phyloP scores from a whole-genome alignment of 2,113 vertebrate genomes.

The Planiliza haematocheilus region DNA sequence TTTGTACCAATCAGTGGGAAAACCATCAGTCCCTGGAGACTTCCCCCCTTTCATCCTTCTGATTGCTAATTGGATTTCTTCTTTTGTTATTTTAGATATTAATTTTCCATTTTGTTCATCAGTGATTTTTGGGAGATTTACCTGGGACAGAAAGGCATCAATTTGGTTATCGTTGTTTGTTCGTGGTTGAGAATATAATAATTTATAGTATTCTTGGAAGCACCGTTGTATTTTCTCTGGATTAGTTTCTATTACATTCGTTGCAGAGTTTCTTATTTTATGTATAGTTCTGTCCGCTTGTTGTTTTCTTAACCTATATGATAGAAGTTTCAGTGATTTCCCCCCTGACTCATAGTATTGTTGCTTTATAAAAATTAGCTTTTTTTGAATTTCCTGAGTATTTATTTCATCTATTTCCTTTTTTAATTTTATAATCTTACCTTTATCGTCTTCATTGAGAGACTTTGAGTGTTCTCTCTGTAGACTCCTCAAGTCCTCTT shows the following conservation, averaged over 20 bases:
- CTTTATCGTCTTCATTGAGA: no score
- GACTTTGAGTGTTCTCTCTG: no score
- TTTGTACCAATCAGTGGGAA: conserved; percentile 6
- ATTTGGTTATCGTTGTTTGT: neutral
- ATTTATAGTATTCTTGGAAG: neutral
- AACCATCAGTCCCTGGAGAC: neutral
- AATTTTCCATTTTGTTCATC: accelerated
- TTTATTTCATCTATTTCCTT: conserved; percentile 1
- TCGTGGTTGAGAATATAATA: neutral
- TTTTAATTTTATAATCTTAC: neutral
- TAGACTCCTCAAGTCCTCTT: no score
- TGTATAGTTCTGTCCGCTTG: no score
- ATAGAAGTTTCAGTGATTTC: no score
- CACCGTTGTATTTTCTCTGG: neutral
- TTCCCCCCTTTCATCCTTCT: neutral
- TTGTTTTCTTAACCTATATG: no score
- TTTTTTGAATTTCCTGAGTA: neutral
- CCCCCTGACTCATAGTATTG: neutral
- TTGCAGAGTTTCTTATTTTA: neutral
- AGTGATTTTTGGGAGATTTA: neutral
- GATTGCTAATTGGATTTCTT: neutral
- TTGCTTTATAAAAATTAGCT: no score
- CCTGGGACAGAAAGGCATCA: neutral
- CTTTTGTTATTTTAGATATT: conserved; percentile 6
- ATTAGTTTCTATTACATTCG: neutral